Conservation (phyloP, 2,113 vertebrate genomes). For the Channa argus region DNA sequence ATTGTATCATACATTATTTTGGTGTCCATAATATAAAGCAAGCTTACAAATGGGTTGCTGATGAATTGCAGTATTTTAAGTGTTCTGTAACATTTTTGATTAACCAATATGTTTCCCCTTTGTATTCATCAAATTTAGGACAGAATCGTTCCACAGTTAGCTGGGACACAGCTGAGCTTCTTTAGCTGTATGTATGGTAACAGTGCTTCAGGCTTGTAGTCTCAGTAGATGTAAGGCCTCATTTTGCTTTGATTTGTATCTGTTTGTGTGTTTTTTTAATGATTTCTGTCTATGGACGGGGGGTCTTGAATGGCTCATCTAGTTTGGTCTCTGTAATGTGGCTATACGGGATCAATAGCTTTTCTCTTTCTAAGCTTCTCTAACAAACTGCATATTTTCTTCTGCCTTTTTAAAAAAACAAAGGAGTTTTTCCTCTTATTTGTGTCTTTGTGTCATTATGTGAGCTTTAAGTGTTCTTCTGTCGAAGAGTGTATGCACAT, state of each 20-base stretch:
- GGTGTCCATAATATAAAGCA: background rate
- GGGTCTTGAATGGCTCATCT: background rate
- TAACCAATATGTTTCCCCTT: background rate
- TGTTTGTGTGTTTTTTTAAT: slow-evolving; percentile 18
- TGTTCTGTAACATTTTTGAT: slow-evolving; percentile 9
- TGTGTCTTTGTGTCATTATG: slow-evolving; percentile 56
- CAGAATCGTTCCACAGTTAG: background rate
- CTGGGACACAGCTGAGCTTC: background rate
- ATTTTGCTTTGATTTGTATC: slow-evolving; percentile 43
- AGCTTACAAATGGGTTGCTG: background rate
- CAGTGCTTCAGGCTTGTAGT: slow-evolving; percentile 46
- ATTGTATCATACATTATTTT: background rate
- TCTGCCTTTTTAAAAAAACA: slow-evolving; percentile 57
- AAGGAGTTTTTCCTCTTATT: slow-evolving; percentile 29
- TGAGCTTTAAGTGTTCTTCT: background rate
- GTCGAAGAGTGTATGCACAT: background rate
- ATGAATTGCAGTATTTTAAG: background rate
- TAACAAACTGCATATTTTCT: slow-evolving; percentile 62
- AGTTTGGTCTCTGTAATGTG: slow-evolving; percentile 45
- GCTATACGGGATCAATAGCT: slow-evolving; percentile 22
- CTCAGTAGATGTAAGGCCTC: slow-evolving; percentile 39
- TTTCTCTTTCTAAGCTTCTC: slow-evolving; percentile 61
- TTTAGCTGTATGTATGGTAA: slow-evolving; percentile 48
- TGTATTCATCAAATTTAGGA: slow-evolving; percentile 8
- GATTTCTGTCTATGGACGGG: slow-evolving; percentile 21